A percentile compares a stretch with the other conserved stretches of the same genome.
Conservation (phyloP, 1,140 invertebrate species). For the Brachionus angularis region DNA sequence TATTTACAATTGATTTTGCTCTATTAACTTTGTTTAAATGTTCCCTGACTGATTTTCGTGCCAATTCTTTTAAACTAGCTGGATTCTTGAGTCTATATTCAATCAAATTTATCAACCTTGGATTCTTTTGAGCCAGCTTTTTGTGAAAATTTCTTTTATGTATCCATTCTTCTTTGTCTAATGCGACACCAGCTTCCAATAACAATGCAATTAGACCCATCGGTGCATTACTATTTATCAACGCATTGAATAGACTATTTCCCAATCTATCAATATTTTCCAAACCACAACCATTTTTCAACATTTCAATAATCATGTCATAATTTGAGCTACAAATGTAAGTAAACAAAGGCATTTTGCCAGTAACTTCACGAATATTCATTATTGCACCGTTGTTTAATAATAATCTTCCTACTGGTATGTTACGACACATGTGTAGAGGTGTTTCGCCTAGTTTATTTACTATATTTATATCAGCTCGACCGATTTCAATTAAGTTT, state of each 20-base stretch:
- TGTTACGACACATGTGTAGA: constrained; percentile 38
- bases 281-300: constrained; percentile 29
- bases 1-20: constrained; percentile 26
- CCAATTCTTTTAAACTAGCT: constrained; percentile 21
- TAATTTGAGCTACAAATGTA: constrained; percentile 29
- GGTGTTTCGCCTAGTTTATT: constrained; percentile 40
- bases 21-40: constrained; percentile 30
- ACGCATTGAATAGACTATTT: constrained; percentile 30
- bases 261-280: constrained; percentile 33
- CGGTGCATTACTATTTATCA: constrained; percentile 38
- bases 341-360: constrained; percentile 38
- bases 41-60: constrained; percentile 1
- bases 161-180: constrained; percentile 32
- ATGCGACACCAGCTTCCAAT: constrained; percentile 24
- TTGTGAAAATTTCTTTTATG: background rate
- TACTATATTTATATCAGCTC: constrained; percentile 17
- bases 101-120: constrained; percentile 13
- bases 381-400: constrained; percentile 19
- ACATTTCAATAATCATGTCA: constrained; percentile 29
- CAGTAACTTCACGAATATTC: constrained; percentile 40
- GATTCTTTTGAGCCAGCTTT: constrained; percentile 20
- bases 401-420: constrained; percentile 26
- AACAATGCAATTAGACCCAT: constrained; percentile 11
- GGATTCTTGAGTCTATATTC: constrained; percentile 41
- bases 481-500: constrained; percentile 4